Conservation (phyloP, 2,888 invertebrate species). For the Tachystola acroxantha region DNA sequence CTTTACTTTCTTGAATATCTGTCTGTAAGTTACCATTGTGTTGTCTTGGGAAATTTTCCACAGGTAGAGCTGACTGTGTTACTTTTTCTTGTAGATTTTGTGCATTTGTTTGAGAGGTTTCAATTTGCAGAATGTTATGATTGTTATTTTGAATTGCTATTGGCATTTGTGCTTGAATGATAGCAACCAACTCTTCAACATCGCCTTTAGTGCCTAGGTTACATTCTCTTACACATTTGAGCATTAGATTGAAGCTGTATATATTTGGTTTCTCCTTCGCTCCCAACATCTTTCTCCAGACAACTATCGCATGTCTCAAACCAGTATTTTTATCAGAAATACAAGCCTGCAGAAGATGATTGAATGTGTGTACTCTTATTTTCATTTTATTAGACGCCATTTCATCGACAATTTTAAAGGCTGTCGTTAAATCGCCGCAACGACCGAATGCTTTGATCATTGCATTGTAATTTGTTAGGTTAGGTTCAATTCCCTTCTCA, state of each 20-base stretch:
- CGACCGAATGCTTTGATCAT: constrained; percentile 95
- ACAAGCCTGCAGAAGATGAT: constrained; percentile 90
- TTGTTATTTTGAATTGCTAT: constrained; percentile 14
- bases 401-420: constrained; percentile 91
- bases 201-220: constrained; percentile 82
- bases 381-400: constrained; percentile 82
- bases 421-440: constrained; percentile 86
- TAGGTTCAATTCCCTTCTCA: constrained; percentile 83
- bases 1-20: neutral
- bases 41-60: too few species aligned
- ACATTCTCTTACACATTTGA: constrained; percentile 89
- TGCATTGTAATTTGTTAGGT: constrained; percentile 88
- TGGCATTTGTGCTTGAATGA: constrained; percentile 41
- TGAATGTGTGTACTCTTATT: constrained; percentile 83
- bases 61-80: neutral
- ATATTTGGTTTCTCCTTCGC: constrained; percentile 82
- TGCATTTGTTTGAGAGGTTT: constrained; percentile 10
- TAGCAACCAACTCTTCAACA: constrained; percentile 70
- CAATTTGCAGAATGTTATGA: constrained; percentile 16
- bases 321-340: constrained; percentile 88
- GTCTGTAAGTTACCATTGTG: too few species aligned
- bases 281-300: constrained; percentile 91
- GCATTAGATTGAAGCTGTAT: constrained; percentile 88
- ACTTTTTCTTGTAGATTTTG: constrained; percentile 1
- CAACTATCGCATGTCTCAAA: constrained; percentile 87